Base-by-base conservation (phyloP, 2,113 vertebrate genomes). In the Hyla sarda region DNA sequence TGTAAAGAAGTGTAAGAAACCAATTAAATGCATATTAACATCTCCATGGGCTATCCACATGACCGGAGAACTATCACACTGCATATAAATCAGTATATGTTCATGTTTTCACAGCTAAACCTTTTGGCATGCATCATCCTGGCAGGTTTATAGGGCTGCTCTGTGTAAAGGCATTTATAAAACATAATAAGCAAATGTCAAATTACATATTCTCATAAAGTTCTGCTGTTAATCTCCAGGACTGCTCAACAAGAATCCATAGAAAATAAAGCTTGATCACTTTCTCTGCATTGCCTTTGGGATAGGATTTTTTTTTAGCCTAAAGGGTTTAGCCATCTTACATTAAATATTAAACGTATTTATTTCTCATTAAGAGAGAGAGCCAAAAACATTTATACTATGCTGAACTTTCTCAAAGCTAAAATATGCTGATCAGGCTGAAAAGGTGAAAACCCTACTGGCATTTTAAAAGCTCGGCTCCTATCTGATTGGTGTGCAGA, bases 141-240 rank as follows among this genome's bases (percentile, higher is more conserved):
- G 77, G 54, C 77, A 80, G 77, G 30, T 60, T 80, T 80, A 80
- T 62, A 50, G 54, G 45, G 52, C 62, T 45, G 28, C 56, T 19
- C 77, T 17, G 25, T 58, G 52, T 62, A 62, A 58, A 80, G 77
- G 52, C 34, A 77, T 80, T 80, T 60, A 60, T 60, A 12, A 62
- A 80, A 56, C 48, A 80, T 30, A 60, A 80, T 80, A 80, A 80
- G 77, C 77, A 62, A 54, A 80, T 80, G 77, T 13, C 52, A 80
- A n/a, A 41, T 80, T 58, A 45, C 25, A 80, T 45, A 62, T 80
- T 80, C 77, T 25, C 21, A 60, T 80, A 62, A 80, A 62, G 77
- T 60, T 60, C 34, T 54, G 9, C 30, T 56, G 75, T 54, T 78
- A 78, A 78, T 54, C n/a, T 80, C 21, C 32, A 25, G 6, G 32